Evolutionary conservation across 2,113 vertebrate genomes (phyloP).

Genomic region (Eptatretus burgeri): DNA sequence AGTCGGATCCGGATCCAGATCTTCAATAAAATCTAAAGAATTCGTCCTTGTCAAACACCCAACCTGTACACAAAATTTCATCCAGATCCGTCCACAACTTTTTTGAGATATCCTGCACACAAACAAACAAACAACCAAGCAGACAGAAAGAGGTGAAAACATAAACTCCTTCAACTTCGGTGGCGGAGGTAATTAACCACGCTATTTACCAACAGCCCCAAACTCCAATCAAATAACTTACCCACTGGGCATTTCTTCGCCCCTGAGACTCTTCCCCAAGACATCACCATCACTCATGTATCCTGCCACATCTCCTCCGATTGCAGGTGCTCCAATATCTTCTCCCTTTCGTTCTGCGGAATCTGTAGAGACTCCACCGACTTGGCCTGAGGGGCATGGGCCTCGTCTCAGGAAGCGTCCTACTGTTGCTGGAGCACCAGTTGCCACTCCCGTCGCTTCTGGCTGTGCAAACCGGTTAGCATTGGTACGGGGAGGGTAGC

Average conservation of each 20-base stretch:
- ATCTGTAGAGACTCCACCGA: background rate
- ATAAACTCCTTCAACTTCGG: too few species aligned
- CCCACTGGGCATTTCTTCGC: constrained; percentile 69
- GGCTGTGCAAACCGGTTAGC: constrained; percentile 25
- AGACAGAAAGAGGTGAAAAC: too few species aligned
- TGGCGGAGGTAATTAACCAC: too few species aligned
- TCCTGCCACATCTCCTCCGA: constrained; percentile 44
- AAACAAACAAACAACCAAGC: too few species aligned
- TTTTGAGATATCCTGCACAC: too few species aligned
- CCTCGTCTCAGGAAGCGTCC: background rate
- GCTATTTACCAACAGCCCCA: background rate
- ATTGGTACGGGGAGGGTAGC: constrained; percentile 31
- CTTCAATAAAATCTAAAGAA: too few species aligned
- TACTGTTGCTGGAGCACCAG: background rate
- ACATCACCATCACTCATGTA: constrained; percentile 96
- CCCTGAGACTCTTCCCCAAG: constrained; percentile 53
- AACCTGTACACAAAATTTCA: too few species aligned
- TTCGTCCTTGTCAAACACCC: too few species aligned
- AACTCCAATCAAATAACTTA: constrained; percentile 16
- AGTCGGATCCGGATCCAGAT: too few species aligned
- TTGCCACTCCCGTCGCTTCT: background rate
- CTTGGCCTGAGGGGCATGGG: background rate
- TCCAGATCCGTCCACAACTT: too few species aligned
- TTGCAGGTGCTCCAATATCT: constrained; percentile 18
- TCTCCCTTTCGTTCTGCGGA: constrained; percentile 16